These are phyloP conservation scores for Achlya flavicornis DNA, from an alignment of 2,888 invertebrate species.

Conservation along the genomic window DNA sequence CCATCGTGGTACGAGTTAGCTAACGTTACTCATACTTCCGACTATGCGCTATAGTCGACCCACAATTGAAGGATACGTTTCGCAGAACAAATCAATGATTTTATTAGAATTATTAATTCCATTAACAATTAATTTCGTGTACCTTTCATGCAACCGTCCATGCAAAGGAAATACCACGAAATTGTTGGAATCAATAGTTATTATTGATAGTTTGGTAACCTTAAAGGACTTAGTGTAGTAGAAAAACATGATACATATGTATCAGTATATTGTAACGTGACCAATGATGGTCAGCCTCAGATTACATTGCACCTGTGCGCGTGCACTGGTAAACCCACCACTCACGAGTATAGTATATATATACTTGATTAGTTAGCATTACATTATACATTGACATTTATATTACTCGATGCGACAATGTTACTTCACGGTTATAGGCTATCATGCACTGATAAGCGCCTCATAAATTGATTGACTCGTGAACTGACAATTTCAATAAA, in stretches of 20 bases:
- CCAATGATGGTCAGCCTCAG: constrained; percentile 47
- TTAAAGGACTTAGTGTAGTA: background rate
- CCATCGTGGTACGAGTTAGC: background rate
- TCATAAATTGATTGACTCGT: constrained; percentile 7
- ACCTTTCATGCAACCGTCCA: background rate
- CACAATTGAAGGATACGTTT: constrained; percentile 29
- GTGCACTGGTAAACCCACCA: constrained; percentile 15
- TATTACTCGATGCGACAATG: background rate
- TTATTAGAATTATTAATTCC: constrained; percentile 12
- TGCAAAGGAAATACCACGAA: background rate
- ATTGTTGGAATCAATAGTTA: background rate
- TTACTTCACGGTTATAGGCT: constrained; percentile 7
- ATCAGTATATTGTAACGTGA: constrained; percentile 47
- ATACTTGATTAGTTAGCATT: background rate
- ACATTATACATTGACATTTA: background rate
- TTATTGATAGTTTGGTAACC: background rate
- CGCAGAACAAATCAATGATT: constrained; percentile 23
- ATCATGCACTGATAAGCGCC: constrained; percentile 12
- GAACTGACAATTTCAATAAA: constrained; percentile 1
- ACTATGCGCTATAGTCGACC: constrained; percentile 36
- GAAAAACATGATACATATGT: constrained; percentile 41
- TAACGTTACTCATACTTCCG: constrained; percentile 27
- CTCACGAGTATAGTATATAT: background rate
- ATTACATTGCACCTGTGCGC: constrained; percentile 48
- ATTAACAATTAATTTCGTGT: background rate